Evolutionary conservation across 2,888 invertebrate genomes (phyloP).

Genomic region (Melanchra persicariae): DNA sequence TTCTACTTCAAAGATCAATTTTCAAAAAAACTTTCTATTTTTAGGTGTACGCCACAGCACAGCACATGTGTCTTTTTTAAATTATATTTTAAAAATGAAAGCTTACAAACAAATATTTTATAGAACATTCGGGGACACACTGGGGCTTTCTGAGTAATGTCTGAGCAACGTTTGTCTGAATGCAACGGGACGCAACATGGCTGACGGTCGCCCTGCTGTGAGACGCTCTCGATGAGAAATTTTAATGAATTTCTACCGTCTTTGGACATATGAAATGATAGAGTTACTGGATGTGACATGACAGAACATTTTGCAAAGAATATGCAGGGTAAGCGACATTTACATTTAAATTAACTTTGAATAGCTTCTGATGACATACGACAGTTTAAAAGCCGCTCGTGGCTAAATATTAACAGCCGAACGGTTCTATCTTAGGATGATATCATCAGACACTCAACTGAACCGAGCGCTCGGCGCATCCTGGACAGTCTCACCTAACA

Average conservation of each 20-base stretch:
- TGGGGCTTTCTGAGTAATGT: conserved; percentile 8
- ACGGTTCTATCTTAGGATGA: too few species aligned
- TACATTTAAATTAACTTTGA: not conserved
- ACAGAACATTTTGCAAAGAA: not conserved
- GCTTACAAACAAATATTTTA: conserved; percentile 2
- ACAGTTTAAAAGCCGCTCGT: too few species aligned
- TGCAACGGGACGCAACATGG: conserved; percentile 60
- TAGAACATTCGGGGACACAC: conserved; percentile 11
- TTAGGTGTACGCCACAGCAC: too few species aligned
- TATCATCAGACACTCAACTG: too few species aligned
- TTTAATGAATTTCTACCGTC: conserved; percentile 80
- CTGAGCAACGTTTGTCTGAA: conserved; percentile 33
- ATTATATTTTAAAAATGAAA: conserved; percentile 14
- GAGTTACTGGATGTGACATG: conserved; percentile 55
- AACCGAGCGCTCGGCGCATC: too few species aligned
- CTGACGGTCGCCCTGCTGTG: conserved; percentile 61
- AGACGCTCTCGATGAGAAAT: conserved; percentile 77
- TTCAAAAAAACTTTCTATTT: too few species aligned
- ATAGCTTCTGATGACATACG: too few species aligned
- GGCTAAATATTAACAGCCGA: too few species aligned
- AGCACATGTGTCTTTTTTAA: not conserved
- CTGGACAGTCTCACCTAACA: too few species aligned
- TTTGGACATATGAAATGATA: conserved; percentile 52
- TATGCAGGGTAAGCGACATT: not conserved
- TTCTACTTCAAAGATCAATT: too few species aligned